These are phyloP conservation scores for Odocoileus virginianus DNA, from an alignment of 2,113 vertebrate genomes.

Conservation along the genomic window DNA sequence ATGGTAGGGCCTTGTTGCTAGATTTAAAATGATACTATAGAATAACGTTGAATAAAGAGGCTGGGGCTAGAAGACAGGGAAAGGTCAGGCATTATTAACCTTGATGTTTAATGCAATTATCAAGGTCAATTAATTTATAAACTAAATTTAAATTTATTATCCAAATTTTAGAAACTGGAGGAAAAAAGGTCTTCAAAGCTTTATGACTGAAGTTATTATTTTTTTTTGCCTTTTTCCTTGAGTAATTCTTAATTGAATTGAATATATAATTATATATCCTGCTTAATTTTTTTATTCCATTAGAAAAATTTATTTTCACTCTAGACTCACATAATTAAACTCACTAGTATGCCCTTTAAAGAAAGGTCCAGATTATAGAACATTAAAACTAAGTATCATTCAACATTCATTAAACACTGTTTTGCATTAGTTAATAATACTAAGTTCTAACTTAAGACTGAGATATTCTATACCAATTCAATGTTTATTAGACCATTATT, in stretches of 20 bases:
- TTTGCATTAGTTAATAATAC: constrained; percentile 2
- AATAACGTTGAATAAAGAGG: neutral
- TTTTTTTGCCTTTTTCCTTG: neutral
- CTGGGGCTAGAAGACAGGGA: neutral
- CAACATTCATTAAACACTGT: constrained; percentile 46
- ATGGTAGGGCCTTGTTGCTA: neutral
- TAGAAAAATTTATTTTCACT: constrained; percentile 66
- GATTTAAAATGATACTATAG: neutral
- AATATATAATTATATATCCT: neutral
- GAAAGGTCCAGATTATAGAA: constrained; percentile 44
- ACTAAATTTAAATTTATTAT: neutral
- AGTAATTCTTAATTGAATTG: neutral
- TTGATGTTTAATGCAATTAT: neutral
- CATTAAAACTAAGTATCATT: constrained; percentile 46
- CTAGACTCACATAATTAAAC: constrained; percentile 60
- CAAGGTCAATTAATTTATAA: neutral
- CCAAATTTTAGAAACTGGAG: constrained; percentile 16
- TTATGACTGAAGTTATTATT: neutral
- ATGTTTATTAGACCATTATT: neutral
- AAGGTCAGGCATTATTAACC: neutral
- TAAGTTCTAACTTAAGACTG: constrained; percentile 23
- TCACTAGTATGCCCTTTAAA: constrained; percentile 40
- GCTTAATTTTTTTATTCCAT: constrained; percentile 51
- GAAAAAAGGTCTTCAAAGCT: neutral
- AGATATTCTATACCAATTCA: constrained; percentile 9